Conservation (phyloP, 2,888 invertebrate genomes). For the Adelognathus sp. region DNA sequence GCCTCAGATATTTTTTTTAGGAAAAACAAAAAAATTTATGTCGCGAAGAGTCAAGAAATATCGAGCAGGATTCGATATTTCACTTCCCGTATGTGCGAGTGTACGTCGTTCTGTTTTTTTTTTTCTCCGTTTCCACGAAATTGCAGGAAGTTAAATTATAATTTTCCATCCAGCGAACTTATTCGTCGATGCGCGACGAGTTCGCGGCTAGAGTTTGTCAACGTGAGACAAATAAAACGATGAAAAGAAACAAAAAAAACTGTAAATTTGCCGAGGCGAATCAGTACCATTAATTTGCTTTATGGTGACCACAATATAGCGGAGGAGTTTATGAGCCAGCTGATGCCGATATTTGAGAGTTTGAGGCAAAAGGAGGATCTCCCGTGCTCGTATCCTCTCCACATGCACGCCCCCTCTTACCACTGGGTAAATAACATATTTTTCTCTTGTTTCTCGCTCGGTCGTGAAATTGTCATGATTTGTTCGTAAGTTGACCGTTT, state of each 20-base stretch:
- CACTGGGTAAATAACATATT: constrained; percentile 86
- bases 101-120: neutral
- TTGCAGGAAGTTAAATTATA: constrained; percentile 31
- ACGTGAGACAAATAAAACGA: constrained; percentile 22
- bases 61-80: constrained; percentile 43
- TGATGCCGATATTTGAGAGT: constrained; percentile 97
- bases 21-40: neutral
- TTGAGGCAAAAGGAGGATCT: constrained; percentile 95
- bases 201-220: constrained; percentile 12
- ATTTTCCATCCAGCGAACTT: constrained; percentile 30
- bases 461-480: constrained; percentile 72
- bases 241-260: constrained; percentile 31
- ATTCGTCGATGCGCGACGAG: neutral
- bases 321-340: constrained; percentile 96
- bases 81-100: constrained; percentile 34
- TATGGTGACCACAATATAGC: constrained; percentile 83
- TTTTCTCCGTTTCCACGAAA: neutral
- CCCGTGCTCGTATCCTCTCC: constrained; percentile 95
- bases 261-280: constrained; percentile 30
- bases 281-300: constrained; percentile 68
- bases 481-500: constrained; percentile 56
- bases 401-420: constrained; percentile 90
- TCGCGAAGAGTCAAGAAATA: constrained; percentile 40
- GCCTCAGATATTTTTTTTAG: neutral
- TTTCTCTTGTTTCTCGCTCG: constrained; percentile 71